Evolutionary conservation across 2,797 vertebrate species (phyloP).

Genomic region (Alectoris magna): DNA sequence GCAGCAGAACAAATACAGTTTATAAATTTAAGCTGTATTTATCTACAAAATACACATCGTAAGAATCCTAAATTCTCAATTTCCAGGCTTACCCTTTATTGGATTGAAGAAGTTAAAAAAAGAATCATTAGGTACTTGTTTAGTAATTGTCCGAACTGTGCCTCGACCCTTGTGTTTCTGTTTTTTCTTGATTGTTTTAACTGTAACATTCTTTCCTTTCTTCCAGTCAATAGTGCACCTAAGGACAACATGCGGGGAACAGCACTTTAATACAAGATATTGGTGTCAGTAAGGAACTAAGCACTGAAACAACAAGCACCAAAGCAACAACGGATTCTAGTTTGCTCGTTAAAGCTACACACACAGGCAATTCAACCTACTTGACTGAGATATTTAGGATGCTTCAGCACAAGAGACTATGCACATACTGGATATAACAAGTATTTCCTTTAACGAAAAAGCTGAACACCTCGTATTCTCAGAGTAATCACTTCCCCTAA

Average conservation of each 20-base stretch:
- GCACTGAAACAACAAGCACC: not conserved
- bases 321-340: not conserved
- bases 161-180: conserved; percentile 99
- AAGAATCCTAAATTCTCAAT: not conserved
- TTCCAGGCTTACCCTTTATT: conserved; percentile 87
- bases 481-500: not conserved
- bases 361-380: not conserved
- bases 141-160: conserved; percentile 93
- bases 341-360: not conserved
- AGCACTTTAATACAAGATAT: not conserved
- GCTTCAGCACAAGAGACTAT: not conserved
- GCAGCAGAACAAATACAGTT: not conserved
- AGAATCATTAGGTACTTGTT: conserved; percentile 95
- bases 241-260: not conserved
- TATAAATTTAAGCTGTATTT: not conserved
- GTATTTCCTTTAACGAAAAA: not conserved
- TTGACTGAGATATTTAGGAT: not conserved
- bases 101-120: conserved; percentile 99
- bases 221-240: conserved; percentile 98
- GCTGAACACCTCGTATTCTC: not conserved
- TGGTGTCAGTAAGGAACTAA: not conserved
- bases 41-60: not conserved
- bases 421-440: not conserved
- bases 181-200: conserved; percentile 97
- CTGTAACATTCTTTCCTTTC: conserved; percentile 95